Evolutionary conservation across 2,113 vertebrate genomes (phyloP).

Genomic region (Spermophilus dauricus): DNA sequence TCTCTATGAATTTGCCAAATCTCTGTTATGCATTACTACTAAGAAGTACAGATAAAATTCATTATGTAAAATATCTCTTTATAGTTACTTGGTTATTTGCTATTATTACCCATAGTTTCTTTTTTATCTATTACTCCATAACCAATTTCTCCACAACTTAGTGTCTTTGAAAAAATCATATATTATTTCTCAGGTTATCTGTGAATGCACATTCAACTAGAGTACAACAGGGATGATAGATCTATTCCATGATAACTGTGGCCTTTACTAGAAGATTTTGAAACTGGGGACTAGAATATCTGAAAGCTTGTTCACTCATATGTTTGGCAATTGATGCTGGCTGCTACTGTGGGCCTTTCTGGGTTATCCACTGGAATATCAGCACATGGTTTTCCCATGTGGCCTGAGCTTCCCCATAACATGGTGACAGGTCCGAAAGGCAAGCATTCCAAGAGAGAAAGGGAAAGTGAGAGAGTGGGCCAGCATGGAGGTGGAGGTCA

Average conservation of each 20-base stretch:
- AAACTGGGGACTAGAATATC: background rate
- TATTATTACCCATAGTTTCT: background rate
- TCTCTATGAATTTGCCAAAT: background rate
- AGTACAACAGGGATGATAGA: background rate
- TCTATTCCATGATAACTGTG: background rate
- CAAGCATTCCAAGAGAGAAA: background rate
- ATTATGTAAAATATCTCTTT: conserved; percentile 41
- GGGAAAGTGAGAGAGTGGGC: background rate
- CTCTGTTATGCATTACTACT: background rate
- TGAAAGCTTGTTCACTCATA: background rate
- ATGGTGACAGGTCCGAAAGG: background rate
- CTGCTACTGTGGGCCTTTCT: background rate
- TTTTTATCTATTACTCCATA: background rate
- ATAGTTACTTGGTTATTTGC: background rate
- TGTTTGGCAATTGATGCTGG: background rate
- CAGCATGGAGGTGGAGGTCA: background rate
- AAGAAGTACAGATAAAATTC: background rate
- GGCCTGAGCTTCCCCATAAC: background rate
- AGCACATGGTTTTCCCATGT: background rate
- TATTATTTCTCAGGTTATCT: conserved; percentile 30
- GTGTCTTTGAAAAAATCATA: background rate
- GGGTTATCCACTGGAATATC: background rate
- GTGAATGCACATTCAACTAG: background rate
- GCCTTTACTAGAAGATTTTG: background rate
- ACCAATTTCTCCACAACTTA: conserved; percentile 5